Evolutionary conservation across 1,140 invertebrate species (phyloP), one percentile per base, ranked within the genome.

Genomic region (Drosophila rufa): DNA sequence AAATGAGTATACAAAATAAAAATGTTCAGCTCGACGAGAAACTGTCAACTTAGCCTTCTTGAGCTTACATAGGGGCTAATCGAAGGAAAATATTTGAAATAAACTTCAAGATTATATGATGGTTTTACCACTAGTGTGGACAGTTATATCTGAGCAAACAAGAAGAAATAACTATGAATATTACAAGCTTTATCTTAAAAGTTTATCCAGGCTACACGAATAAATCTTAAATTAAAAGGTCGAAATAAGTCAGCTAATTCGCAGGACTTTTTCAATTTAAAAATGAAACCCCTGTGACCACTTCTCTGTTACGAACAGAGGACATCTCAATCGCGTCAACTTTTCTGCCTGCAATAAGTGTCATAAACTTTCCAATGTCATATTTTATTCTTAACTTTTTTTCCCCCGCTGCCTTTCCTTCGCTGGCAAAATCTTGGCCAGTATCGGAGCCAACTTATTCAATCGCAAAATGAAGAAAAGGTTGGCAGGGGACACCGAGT

Each of bases 1-100:
- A 82, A 87, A 80, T 87, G 71, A 87, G 62, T 48, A 79, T 46
- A 77, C 67, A 57, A 85, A 90, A 90, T 85, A 81, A 80, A 89
- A 89, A 89, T 90, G 75, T 84, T 79, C 17, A 78, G 68, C 57
- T 61, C 64, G 68, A 61, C 38, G 67, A 60, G 36, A 77, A 69
- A 53, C 57, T 75, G 71, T 65, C 73, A 65, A 66, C 57, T 67
- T 76, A 47, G 66, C 30, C 57, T 56, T 30, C 57, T 64, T 30
- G 22, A 19, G 36, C 45, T 58, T 30, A 30, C 27, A 30, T 6
- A 38, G 27, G 19, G 67, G 30, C 68, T 73, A 73, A 74, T 74
- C 70, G 43, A 80, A 73, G 66, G 0, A 60, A 57, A 74, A 74
- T 74, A 74, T 74, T 74, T 74, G 53, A 70, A 59, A 60, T 73